Base-by-base conservation (phyloP, 2,888 invertebrate species). In the Sphaerophoria taeniata region DNA sequence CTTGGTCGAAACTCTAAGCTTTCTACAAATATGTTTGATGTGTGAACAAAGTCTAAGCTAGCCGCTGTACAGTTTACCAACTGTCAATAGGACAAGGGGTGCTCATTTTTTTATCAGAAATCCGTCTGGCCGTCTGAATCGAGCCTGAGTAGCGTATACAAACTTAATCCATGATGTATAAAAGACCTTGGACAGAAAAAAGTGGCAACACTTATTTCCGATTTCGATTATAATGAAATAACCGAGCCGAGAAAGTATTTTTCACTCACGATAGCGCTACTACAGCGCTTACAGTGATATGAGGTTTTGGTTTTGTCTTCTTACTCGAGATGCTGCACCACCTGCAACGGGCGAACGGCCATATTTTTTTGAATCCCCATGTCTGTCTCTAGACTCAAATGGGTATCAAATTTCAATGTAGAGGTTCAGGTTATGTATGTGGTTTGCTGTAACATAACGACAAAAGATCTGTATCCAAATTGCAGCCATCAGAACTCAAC, bases 301-400 rank as follows among this genome's bases (percentile, higher is more conserved):
- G 39, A 6, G 43, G 12, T 56, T 16, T 67, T 63, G 58, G 12
- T 49, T 16, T 67, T 63, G 58, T 65, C 51, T 65, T 39, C 24
- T 16, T n/a, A 31, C 24, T 12, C n/a, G 5, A 51, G 49, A 49
- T 24, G 24, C 24, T 24, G 24, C 24, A 24, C 24, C 1, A 24
- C 24, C 33, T 31, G 55, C 49, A 9, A 12, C 49, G 61, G 16
- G 43, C 77, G 56, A 36, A 70, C 53, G 73, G 69, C 70, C 34
- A 73, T 76, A 77, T 77, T 77, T 77, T 77, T 51, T 61, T 16
- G 53, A 36, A 61, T 67, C 73, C 65, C 73, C 49, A 39, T 69
- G 61, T 63, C 9, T 31, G 2, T 12, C 7, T 49, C 11, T 6
- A 1, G 24, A 14, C 39, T 58, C 65, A 78, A 67, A 65, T 24